Conservation (phyloP, 2,888 invertebrate species). For the Caenorhabditis japonica region DNA sequence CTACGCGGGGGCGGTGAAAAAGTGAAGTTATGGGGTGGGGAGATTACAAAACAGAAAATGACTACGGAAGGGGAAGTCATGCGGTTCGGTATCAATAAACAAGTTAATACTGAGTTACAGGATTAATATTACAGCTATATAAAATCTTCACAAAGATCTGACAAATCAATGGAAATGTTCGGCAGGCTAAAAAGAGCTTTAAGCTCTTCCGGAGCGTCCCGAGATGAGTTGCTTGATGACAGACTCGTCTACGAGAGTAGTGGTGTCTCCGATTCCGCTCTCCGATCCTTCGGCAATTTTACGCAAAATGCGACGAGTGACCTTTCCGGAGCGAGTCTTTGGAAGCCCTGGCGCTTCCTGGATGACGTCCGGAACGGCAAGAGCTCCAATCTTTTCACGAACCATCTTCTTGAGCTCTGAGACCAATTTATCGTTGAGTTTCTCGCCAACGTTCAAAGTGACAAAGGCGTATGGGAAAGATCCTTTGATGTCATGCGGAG, state of each 20-base stretch:
- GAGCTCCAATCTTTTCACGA: constrained; percentile 91
- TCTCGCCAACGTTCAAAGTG: constrained; percentile 82
- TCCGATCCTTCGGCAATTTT: constrained; percentile 91
- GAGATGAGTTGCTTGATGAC: constrained; percentile 71
- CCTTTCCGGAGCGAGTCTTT: constrained; percentile 87
- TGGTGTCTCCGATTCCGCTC: constrained; percentile 89
- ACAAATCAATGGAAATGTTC: background rate
- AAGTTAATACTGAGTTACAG: constrained; percentile 35
- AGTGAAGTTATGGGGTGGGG: too few species aligned
- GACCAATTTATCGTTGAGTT: constrained; percentile 45
- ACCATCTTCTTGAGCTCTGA: constrained; percentile 80
- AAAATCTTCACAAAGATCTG: constrained; percentile 24
- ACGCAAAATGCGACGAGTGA: constrained; percentile 93
- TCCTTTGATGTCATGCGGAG: constrained; percentile 94
- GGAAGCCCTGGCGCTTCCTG: constrained; percentile 94
- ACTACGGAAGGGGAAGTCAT: too few species aligned
- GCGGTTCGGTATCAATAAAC: too few species aligned
- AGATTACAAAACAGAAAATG: too few species aligned
- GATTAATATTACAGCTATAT: constrained; percentile 30
- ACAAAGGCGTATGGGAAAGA: constrained; percentile 97
- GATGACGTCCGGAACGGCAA: constrained; percentile 93
- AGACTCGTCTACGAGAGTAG: constrained; percentile 88
- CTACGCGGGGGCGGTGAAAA: constrained; percentile 39
- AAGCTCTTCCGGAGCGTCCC: constrained; percentile 55
- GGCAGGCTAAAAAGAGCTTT: too few species aligned